phyloP scores from a whole-genome alignment of 1,140 invertebrate species.

The Eumaeus atala region DNA sequence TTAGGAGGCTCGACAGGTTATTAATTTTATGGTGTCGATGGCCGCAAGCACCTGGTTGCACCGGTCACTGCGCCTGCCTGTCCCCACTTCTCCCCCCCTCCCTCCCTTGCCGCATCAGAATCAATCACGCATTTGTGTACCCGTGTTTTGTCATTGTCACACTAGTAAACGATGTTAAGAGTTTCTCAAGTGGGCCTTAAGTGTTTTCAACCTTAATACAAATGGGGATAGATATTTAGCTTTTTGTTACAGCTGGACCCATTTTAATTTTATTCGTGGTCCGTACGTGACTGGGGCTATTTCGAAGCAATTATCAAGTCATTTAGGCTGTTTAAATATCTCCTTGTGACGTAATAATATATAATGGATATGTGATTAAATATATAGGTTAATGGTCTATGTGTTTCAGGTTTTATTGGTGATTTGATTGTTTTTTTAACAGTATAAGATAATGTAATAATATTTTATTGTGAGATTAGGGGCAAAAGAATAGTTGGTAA shows the following conservation, averaged over 20 bases:
- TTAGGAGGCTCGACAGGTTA: conserved; percentile 67
- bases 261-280: not conserved
- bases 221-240: not conserved
- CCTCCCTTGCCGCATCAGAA: conserved; percentile 34
- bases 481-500: too few relatives aligned
- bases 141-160: conserved; percentile 36
- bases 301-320: too few relatives aligned
- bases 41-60: conserved; percentile 65
- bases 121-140: conserved; percentile 53
- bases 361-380: too few relatives aligned
- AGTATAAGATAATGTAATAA: too few relatives aligned
- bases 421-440: too few relatives aligned
- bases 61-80: conserved; percentile 57
- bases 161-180: conserved; percentile 21
- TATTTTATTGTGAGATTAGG: too few relatives aligned
- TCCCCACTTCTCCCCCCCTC: conserved; percentile 19
- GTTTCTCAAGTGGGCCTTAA: conserved; percentile 13
- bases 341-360: too few relatives aligned
- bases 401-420: too few relatives aligned
- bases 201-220: conserved; percentile 3
- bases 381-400: too few relatives aligned
- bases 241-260: not conserved
- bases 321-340: too few relatives aligned
- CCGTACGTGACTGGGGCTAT: too few relatives aligned
- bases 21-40: conserved; percentile 73